Conservation (phyloP, 1,140 invertebrate genomes). For the Neodiprion pinetum region DNA sequence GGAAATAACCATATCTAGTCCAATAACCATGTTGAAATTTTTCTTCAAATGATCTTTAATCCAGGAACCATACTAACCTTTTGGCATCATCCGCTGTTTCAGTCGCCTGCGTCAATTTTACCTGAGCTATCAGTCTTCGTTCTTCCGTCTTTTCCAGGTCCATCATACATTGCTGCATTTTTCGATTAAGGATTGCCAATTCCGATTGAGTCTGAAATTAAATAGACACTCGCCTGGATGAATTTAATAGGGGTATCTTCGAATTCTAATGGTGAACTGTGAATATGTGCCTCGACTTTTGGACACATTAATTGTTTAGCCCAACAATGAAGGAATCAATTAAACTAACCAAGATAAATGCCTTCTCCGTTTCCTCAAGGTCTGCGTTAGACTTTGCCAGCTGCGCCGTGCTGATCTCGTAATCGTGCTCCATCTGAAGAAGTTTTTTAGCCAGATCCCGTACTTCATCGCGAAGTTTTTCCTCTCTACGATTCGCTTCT, state of each 20-base stretch:
- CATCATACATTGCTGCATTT: slow-evolving; percentile 81
- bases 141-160: slow-evolving; percentile 82
- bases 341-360: slow-evolving; percentile 65
- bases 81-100: slow-evolving; percentile 83
- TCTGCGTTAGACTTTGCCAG: slow-evolving; percentile 67
- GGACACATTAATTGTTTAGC: no score
- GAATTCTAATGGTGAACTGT: neutral
- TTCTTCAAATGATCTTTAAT: neutral
- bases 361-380: slow-evolving; percentile 72
- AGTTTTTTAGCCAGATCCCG: slow-evolving; percentile 73
- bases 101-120: slow-evolving; percentile 78
- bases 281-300: no score
- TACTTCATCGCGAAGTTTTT: slow-evolving; percentile 74
- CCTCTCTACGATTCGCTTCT: slow-evolving; percentile 71
- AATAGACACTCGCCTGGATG: neutral
- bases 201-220: slow-evolving; percentile 75
- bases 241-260: neutral
- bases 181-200: slow-evolving; percentile 75
- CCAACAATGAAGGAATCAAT: neutral
- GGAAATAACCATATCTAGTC: slow-evolving; percentile 8
- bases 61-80: slow-evolving; percentile 65
- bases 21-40: neutral
- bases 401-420: slow-evolving; percentile 69
- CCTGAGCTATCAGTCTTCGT: slow-evolving; percentile 70
- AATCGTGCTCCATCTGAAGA: slow-evolving; percentile 70